phyloP scores from a whole-genome alignment of 37 sponge, comb jelly and placozoan species.

The Chondrosia reniformis region DNA sequence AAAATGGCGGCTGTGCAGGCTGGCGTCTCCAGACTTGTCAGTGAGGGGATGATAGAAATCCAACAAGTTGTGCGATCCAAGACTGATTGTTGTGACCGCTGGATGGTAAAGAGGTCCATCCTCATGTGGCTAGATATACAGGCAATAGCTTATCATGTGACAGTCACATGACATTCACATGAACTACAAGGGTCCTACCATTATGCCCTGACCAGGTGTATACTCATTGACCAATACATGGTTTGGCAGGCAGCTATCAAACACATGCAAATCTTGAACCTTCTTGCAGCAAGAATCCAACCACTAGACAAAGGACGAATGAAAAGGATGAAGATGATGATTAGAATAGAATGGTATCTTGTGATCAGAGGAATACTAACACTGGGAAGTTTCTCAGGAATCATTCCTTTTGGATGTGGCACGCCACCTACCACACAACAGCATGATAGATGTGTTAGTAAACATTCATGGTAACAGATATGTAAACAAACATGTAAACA shows the following conservation, averaged over 20 bases:
- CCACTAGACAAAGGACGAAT: slow-evolving; percentile 53
- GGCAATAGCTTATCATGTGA: not conserved
- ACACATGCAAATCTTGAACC: slow-evolving; percentile 53
- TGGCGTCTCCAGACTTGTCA: slow-evolving; percentile 7
- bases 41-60: slow-evolving; percentile 71
- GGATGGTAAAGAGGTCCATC: slow-evolving; percentile 97
- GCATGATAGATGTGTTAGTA: not conserved
- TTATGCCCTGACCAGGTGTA: slow-evolving; percentile 92
- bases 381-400: slow-evolving; percentile 40
- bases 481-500: not conserved
- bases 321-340: not conserved
- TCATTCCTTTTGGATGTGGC: slow-evolving; percentile 61
- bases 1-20: slow-evolving; percentile 48
- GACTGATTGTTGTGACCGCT: slow-evolving; percentile 84
- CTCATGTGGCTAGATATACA: slow-evolving; percentile 73
- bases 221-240: slow-evolving; percentile 98
- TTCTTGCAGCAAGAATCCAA: slow-evolving; percentile 34
- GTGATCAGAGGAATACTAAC: not conserved
- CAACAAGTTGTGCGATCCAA: slow-evolving; percentile 82
- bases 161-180: not conserved
- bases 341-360: not conserved
- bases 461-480: not conserved
- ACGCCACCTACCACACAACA: slow-evolving; percentile 22
- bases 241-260: slow-evolving; percentile 64
- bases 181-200: slow-evolving; percentile 46